These are phyloP conservation scores for Sphenodon punctatus DNA, from an alignment of 2,797 vertebrate species.

Conservation along the genomic window DNA sequence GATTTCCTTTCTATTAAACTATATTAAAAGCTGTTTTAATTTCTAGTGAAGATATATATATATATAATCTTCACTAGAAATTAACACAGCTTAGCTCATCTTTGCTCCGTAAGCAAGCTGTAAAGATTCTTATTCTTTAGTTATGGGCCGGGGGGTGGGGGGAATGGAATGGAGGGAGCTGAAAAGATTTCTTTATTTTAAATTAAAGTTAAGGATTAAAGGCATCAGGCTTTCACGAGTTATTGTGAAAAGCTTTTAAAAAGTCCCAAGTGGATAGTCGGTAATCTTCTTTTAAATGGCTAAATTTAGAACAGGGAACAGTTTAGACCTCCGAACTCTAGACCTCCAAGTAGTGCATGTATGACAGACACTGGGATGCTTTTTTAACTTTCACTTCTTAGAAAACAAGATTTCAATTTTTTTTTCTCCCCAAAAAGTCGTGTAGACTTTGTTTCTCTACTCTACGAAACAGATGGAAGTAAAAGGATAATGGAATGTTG, in stretches of 20 bases:
- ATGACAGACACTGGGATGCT: not conserved
- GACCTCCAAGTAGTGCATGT: slow-evolving; percentile 13
- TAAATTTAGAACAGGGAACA: slow-evolving; percentile 71
- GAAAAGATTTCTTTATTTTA: slow-evolving; percentile 80
- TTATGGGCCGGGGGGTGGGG: slow-evolving; percentile 13
- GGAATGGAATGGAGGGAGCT: slow-evolving; percentile 47
- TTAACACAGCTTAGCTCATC: slow-evolving; percentile 69
- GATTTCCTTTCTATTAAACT: slow-evolving; percentile 75
- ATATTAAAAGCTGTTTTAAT: too few species aligned
- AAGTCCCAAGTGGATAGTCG: slow-evolving; percentile 72
- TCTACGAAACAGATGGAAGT: too few species aligned
- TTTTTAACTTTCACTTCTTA: not conserved
- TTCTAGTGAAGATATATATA: too few species aligned
- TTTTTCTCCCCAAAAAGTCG: too few species aligned
- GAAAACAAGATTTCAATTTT: not conserved
- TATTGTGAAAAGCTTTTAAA: slow-evolving; percentile 72
- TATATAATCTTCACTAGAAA: slow-evolving; percentile 70
- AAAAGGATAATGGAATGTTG: too few species aligned
- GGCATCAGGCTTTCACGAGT: slow-evolving; percentile 70
- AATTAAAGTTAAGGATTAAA: slow-evolving; percentile 82
- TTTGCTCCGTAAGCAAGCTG: slow-evolving; percentile 54
- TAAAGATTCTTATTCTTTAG: slow-evolving; percentile 45
- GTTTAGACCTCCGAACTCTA: slow-evolving; percentile 35
- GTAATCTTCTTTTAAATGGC: slow-evolving; percentile 78
- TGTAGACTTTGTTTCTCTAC: too few species aligned